These are phyloP conservation scores for Dryadula phaetusa DNA, from an alignment of 2,888 invertebrate genomes.

Conservation along the genomic window DNA sequence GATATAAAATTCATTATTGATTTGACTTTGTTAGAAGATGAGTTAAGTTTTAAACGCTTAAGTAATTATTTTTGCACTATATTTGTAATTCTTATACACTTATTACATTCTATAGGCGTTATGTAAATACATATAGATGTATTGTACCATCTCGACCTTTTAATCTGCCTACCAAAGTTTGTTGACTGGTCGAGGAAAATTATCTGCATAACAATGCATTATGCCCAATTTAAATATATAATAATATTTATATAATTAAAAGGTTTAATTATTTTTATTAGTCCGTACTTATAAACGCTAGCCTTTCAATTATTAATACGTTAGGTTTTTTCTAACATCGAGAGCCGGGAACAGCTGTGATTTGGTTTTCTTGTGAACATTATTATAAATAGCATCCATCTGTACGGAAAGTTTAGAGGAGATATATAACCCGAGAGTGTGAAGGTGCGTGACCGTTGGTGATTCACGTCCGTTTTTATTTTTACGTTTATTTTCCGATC, in stretches of 20 bases:
- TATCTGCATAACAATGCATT: not conserved
- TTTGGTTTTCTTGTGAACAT: not conserved
- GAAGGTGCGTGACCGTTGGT: constrained; percentile 49
- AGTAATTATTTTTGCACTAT: not conserved
- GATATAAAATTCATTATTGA: not conserved
- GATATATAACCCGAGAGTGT: constrained; percentile 44
- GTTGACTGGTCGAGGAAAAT: constrained; percentile 7
- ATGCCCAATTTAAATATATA: not conserved
- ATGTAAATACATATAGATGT: too few relatives aligned
- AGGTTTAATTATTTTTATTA: too few relatives aligned
- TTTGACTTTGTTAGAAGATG: not conserved
- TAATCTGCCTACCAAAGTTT: not conserved
- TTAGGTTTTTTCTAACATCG: not conserved
- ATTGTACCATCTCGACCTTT: not conserved
- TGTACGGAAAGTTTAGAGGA: constrained; percentile 39
- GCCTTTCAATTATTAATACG: too few relatives aligned
- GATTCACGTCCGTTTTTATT: constrained; percentile 50
- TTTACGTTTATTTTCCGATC: constrained; percentile 43
- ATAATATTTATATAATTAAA: too few relatives aligned
- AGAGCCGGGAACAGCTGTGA: constrained; percentile 6
- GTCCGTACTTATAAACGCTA: too few relatives aligned
- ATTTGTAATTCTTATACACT: too few relatives aligned
- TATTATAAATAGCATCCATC: constrained; percentile 36
- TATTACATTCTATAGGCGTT: too few relatives aligned
- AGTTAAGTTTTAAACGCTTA: not conserved